Base-by-base conservation (phyloP, 2,797 vertebrate species). In the Lacerta viridis region DNA sequence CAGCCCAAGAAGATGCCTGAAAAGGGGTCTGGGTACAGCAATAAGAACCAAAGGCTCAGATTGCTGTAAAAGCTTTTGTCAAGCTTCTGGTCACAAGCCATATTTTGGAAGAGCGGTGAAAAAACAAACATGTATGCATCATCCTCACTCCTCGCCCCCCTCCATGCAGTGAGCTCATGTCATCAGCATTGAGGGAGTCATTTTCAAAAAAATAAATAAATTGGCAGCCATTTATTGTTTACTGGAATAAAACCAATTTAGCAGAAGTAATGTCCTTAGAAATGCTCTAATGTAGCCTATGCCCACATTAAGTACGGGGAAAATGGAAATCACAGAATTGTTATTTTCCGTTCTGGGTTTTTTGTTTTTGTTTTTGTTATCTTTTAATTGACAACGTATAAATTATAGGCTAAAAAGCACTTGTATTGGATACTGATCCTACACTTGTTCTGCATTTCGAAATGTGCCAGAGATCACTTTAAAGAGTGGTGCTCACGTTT, bases 81-180 rank as follows among this genome's bases (percentile, higher is more conserved):
- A 85, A 29, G 20, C 61, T 94, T 92, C 68, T 39, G 4, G 39
- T 20, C 76, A 9, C 59, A 85, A 43, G 55, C 33, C 4, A 43
- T 1, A 59, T 6, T 39, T 33, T 1, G 20, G 43, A 43, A 41
- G 79, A 77, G 9, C 0, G 80, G 46, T 11, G 88, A 15, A 88
- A 90, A 69, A 69, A 29, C 66, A 15, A 64, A 23, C 11, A 6
- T 5, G 46, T 46, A 0, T 69, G 76, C 76, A 89, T 91, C 83
- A 27, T 83, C 85, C 17, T 7, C 74, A 80, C 74, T 80, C 18
- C 2, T 66, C 75, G 18, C 1, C 0, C 83, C 89, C 61, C 83
- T 90, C 61, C 87, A 4, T 61, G 55, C 20, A 23, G 2, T 5
- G 43, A 8, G 4, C 36, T 29, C 39, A 69, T 66, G 27, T 15